Evolutionary conservation across 2,797 vertebrate genomes (phyloP), one percentile per base, ranked within the genome.

Genomic region (Poecilia picta): DNA sequence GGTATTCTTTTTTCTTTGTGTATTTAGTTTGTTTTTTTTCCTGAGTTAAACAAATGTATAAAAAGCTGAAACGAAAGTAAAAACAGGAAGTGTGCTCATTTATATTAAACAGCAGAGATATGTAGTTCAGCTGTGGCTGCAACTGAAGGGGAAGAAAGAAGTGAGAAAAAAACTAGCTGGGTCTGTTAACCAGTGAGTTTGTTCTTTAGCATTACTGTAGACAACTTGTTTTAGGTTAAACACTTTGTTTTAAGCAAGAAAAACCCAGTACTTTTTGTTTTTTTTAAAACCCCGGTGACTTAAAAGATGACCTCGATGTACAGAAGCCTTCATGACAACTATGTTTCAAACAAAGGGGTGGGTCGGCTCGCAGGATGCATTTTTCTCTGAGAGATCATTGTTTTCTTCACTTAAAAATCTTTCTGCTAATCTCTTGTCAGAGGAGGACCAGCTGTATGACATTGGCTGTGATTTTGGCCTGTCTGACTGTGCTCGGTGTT

Each of bases 41-140:
- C 47, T 11, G 8, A 7, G 13, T 8, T 8, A 51, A 16, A 45
- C 11, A 2, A 45, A 51, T 15, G 5, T 13, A 28, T 62, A 0
- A 45, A 79, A 88, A 85, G 25, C 71, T 79, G 93, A 95, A 95
- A 72, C 79, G 92, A 94, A 95, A 96, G 83, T 87, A 5, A 90
- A 91, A 95, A 89, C 43, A 78, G 92, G 94, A 95, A 96, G 82
- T 89, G 45, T 0, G 55, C 47, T 59, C 12, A 5, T 20, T 33
- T 83, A 18, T 41, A 73, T 62, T 66, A 0, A 28, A 15, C 18
- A 76, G 3, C 57, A 72, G 16, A 73, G 4, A 36, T 59, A 66
- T 5, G 8, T 71, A 72, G 71, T 18, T 89, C 64, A 81, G 66
- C 79, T 73, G 72, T 8, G 0, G 8, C 25, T 71, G 15, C 62